Evolutionary conservation across 2,888 invertebrate genomes (phyloP), one percentile per base, ranked within the genome.

Genomic region (Stenodera caucasica): DNA sequence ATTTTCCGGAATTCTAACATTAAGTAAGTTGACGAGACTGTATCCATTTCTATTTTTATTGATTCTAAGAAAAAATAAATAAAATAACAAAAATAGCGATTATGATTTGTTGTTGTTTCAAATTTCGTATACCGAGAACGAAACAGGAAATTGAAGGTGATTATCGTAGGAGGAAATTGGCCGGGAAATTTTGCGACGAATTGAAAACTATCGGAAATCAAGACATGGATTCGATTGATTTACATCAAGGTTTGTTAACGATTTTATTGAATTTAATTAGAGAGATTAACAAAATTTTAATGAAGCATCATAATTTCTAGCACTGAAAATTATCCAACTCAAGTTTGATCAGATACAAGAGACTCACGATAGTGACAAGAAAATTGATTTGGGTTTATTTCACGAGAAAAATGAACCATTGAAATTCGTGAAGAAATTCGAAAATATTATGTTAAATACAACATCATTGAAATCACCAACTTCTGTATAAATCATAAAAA

Each of bases 141-240:
- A 96, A 96, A 78, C 95, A 96, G 80, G 95, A 96, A 81, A 96
- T 97, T 65, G 95, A 96, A 78, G 95, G 94, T 0, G 94, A 96
- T 80, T 94, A 91, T 80, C 89, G 92, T 71, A 84, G 96, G 18
- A 89, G 92, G 72, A 90, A 88, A 78, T 88, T 96, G 52, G 90
- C 94, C 0, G 85, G 86, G 69, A 92, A 90, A 78, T 96, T 96
- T 78, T 86, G 91, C 9, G 88, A 90, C 70, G 87, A 93, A 74
- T 82, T 96, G 51, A 87, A 89, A 73, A 87, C 90, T 68, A 92
- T 96, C 70, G 89, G 90, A 73, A 93, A 94, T 77, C 85, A 89
- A 6, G 91, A 93, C 76, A 91, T 95, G 90, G 94, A 95, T 73
- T 86, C 88, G 32, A 88, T 92, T 84, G 89, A 91, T 71, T 80